Percentiles rank a stretch among this genome's conserved stretches.
phyloP scores from a whole-genome alignment of 37 sponge, comb jelly and placozoan species.

The Beroe ovata region DNA sequence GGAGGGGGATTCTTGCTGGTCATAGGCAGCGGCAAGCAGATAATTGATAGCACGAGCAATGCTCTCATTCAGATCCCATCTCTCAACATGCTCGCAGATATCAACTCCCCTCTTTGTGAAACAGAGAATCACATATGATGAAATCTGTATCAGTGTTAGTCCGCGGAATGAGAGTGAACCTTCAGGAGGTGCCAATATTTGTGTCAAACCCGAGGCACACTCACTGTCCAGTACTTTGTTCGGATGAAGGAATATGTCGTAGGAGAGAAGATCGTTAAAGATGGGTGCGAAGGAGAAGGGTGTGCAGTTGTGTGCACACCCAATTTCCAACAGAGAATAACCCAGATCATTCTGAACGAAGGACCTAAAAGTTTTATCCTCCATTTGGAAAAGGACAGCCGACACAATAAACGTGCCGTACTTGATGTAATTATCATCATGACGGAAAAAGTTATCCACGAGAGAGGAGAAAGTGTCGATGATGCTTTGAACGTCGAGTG shows the following conservation, averaged over 20 bases:
- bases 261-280: conserved; percentile 22
- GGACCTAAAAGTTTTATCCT: background rate
- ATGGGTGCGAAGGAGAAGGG: conserved; percentile 3
- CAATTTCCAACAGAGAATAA: conserved; percentile 5
- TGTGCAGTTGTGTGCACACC: background rate
- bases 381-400: conserved; percentile 26
- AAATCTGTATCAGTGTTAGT: background rate
- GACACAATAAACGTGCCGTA: conserved; percentile 1
- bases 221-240: background rate
- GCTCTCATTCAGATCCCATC: background rate
- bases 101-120: background rate
- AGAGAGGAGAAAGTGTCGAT: background rate
- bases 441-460: background rate
- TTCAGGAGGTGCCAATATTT: background rate
- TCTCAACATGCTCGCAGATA: background rate
- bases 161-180: background rate
- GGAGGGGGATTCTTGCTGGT: background rate
- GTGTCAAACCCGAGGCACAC: background rate
- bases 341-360: conserved; percentile 2
- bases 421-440: background rate
- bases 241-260: conserved; percentile 17
- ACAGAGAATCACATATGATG: background rate
- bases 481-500: background rate
- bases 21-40: background rate
- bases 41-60: background rate